A percentile compares a stretch with the other conserved stretches of the same genome.
Conservation (phyloP, 2,113 vertebrate genomes). For the Heptranchias perlo region DNA sequence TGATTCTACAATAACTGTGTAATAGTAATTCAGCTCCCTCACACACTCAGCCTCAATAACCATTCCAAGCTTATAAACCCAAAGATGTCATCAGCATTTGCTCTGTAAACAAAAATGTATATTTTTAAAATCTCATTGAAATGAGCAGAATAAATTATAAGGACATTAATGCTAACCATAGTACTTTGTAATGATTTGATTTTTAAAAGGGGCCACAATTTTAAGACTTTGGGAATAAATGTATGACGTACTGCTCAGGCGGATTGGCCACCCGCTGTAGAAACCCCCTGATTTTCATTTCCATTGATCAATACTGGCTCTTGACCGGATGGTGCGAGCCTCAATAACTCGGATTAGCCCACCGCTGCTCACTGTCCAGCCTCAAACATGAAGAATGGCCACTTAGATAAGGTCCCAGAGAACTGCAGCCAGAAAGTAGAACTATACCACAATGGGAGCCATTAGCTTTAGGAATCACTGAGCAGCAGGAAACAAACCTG, state of each 20-base stretch:
- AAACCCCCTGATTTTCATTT: constrained; percentile 7
- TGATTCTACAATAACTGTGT: no score
- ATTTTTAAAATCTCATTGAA: not conserved
- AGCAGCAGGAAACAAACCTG: not conserved
- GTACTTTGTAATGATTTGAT: not conserved
- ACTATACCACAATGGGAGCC: not conserved
- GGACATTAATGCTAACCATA: not conserved
- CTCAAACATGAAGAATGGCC: not conserved
- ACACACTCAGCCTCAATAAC: not conserved
- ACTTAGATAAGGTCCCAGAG: not conserved
- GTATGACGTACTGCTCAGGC: no score
- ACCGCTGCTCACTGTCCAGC: not conserved
- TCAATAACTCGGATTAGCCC: not conserved
- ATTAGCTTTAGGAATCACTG: not conserved
- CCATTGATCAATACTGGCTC: not conserved
- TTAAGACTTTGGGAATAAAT: not conserved
- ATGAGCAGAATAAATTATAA: not conserved
- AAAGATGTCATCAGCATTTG: not conserved
- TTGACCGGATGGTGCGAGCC: not conserved
- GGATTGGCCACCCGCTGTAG: not conserved
- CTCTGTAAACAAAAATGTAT: not conserved
- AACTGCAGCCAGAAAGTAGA: not conserved
- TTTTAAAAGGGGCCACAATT: not conserved
- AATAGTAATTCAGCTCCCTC: not conserved
- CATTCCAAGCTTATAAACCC: not conserved